Conservation (phyloP, 1,140 invertebrate genomes). For the Vanessa atalanta region DNA sequence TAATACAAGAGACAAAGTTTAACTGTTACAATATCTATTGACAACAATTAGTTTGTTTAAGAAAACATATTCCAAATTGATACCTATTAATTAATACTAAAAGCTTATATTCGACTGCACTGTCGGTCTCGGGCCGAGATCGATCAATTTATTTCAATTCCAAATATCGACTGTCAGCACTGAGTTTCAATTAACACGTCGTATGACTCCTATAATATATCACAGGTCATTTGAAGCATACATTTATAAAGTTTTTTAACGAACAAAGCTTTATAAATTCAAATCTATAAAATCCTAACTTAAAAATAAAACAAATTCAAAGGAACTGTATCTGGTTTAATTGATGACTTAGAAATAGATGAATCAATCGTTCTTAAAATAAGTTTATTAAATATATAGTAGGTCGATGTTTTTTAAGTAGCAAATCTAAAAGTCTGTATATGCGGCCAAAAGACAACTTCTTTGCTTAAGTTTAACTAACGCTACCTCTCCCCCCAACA, state of each 20-base stretch:
- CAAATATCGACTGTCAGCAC: slow-evolving; percentile 17
- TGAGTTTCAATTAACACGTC: slow-evolving; percentile 22
- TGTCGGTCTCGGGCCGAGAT: neutral
- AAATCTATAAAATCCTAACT: neutral
- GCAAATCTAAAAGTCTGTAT: too few species aligned
- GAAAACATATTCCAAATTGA: neutral
- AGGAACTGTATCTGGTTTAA: neutral
- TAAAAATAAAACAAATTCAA: neutral
- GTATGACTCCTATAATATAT: neutral
- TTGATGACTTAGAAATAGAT: neutral
- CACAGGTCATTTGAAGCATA: neutral
- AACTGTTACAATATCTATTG: slow-evolving; percentile 4
- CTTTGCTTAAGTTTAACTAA: too few species aligned
- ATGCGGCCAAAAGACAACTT: too few species aligned
- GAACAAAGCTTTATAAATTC: neutral
- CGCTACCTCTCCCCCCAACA: too few species aligned
- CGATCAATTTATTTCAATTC: slow-evolving; percentile 27
- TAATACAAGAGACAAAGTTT: slow-evolving; percentile 1
- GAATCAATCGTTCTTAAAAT: too few species aligned
- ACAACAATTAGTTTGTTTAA: slow-evolving; percentile 13
- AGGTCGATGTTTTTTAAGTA: too few species aligned
- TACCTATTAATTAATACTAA: neutral
- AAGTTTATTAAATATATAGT: too few species aligned
- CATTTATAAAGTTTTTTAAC: neutral
- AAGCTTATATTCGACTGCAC: neutral